A percentile compares a stretch with the other conserved stretches of the same genome.
Conservation (phyloP, 1,140 invertebrate species). For the Aphelinus atriplicis region DNA sequence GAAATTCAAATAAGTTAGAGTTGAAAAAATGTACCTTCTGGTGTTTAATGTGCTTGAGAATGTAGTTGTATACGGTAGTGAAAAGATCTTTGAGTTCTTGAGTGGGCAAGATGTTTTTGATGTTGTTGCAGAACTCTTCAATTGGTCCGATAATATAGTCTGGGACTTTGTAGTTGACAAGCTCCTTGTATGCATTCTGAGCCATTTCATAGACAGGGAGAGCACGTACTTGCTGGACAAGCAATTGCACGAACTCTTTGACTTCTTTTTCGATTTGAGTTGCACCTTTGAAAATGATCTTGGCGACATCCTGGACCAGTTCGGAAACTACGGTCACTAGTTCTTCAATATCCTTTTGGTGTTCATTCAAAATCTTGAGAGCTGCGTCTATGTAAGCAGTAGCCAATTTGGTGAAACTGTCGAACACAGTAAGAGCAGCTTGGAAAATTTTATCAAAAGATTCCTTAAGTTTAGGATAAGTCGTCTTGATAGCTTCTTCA, state of each 20-base stretch:
- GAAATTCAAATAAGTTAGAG: too few relatives aligned
- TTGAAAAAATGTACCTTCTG: conserved; percentile 46
- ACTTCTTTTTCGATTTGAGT: conserved; percentile 64
- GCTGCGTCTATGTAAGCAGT: conserved; percentile 67
- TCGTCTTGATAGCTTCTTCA: conserved; percentile 51
- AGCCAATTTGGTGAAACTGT: conserved; percentile 63
- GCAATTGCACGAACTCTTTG: conserved; percentile 60
- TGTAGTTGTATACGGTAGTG: conserved; percentile 67
- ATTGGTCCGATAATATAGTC: conserved; percentile 64
- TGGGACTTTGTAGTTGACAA: conserved; percentile 59
- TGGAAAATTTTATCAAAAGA: conserved; percentile 64
- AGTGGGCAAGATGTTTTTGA: conserved; percentile 68
- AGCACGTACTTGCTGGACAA: conserved; percentile 67
- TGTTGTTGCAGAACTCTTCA: conserved; percentile 62
- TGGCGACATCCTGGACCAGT: conserved; percentile 66
- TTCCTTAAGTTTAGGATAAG: conserved; percentile 69
- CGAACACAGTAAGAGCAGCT: conserved; percentile 59
- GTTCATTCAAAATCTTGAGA: conserved; percentile 68
- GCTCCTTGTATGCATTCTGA: conserved; percentile 64
- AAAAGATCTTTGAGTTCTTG: conserved; percentile 70
- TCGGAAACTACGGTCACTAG: conserved; percentile 68
- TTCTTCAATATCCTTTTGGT: conserved; percentile 75
- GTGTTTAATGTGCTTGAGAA: conserved; percentile 65
- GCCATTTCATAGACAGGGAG: conserved; percentile 68
- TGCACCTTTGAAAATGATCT: conserved; percentile 63